Base-by-base conservation (phyloP, 2,113 vertebrate species). In the Spea multiplicata region DNA sequence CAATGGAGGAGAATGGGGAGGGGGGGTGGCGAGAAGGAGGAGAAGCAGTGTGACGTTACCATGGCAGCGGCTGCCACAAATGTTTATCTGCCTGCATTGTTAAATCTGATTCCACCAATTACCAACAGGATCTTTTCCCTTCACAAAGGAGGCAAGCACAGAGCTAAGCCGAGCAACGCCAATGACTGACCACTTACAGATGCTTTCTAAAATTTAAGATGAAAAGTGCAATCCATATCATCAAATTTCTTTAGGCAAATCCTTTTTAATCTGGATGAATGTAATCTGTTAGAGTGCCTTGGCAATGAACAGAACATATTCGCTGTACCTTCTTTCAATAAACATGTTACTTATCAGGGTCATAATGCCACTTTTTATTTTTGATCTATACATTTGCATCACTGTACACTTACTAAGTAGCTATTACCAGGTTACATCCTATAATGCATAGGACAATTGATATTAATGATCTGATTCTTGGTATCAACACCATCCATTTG, bases 31-130 rank as follows among this genome's bases (percentile, higher is more conserved):
- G 80, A 66, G 75, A 82, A 75, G 78, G 86, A 83, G 84, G 82
- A 84, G 84, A 83, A 85, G 91, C 85, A 89, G 82, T 85, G 84
- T 91, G 85, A 84, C 86, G 95, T 96, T 94, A 88, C 94, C 87
- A 94, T 94, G 93, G 92, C 79, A 94, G 93, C 95, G 91, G 90
- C 91, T 94, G 94, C 92, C 92, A 94, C 93, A 91, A 94, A 87
- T 93, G 93, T 95, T 95, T 93, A 94, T 94, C 89, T 89, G 90
- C 88, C 90, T 89, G 88, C 88, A 86, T 86, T 86, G 89, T 89
- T 78, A 71, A 90, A 90, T 87, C 89, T 85, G 86, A 90, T 89
- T 87, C 90, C 85, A 84, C 84, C 84, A 91, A 87, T 89, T 88
- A 88, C 83, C 86, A 77, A 61, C 75, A 62, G 82, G 74, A 69